Percentiles rank a stretch among this genome's conserved stretches.
Evolutionary conservation across 2,797 vertebrate genomes (phyloP).

Genomic region (Aeoliscus strigatus): DNA sequence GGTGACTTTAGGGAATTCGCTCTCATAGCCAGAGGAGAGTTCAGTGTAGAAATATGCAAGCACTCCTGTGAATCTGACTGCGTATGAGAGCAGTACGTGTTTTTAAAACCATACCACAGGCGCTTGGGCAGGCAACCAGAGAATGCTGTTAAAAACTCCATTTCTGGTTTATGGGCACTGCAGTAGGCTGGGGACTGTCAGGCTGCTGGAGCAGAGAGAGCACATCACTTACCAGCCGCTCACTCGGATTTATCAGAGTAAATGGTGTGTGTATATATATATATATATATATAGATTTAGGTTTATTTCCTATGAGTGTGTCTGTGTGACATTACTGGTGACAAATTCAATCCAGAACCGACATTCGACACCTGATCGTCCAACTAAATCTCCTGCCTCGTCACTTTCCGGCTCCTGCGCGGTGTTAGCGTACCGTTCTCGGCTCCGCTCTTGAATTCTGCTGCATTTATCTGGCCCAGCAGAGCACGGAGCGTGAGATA

Average conservation of each 20-base stretch:
- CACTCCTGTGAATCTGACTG: constrained; percentile 33
- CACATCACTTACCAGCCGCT: constrained; percentile 53
- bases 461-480: constrained; percentile 43
- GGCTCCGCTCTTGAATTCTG: constrained; percentile 3
- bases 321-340: background rate
- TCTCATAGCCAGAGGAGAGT: constrained; percentile 17
- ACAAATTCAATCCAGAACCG: background rate
- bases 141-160: constrained; percentile 69
- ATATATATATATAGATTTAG: no score
- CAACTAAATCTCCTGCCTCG: constrained; percentile 11
- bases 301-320: no score
- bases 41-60: constrained; percentile 20
- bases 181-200: constrained; percentile 50
- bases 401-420: background rate
- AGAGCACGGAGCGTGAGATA: constrained; percentile 28
- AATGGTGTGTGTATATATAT: no score
- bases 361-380: constrained; percentile 1
- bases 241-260: constrained; percentile 5
- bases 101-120: constrained; percentile 43
- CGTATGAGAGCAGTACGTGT: constrained; percentile 21
- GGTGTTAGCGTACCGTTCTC: constrained; percentile 17
- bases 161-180: constrained; percentile 66
- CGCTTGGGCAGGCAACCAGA: constrained; percentile 37
- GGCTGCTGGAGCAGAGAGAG: constrained; percentile 43
- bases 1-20: constrained; percentile 58